A percentile compares a stretch with the other conserved stretches of the same genome.
Evolutionary conservation across 2,888 invertebrate genomes (phyloP).

Genomic region (Vanessa cardui): DNA sequence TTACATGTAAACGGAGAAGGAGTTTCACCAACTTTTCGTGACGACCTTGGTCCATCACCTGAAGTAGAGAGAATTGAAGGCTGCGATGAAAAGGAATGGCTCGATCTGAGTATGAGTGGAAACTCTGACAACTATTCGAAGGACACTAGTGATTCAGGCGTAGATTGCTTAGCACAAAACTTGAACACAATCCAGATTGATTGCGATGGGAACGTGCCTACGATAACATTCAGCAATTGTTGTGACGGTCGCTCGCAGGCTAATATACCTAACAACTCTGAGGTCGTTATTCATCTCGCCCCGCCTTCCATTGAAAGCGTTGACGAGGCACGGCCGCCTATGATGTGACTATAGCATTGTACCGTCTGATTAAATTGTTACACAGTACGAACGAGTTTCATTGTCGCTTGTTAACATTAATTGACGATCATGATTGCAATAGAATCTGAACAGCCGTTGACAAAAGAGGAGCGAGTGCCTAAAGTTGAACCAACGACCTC

Average conservation of each 20-base stretch:
- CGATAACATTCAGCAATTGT: slow-evolving; percentile 79
- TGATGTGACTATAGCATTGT: slow-evolving; percentile 61
- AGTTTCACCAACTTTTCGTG: slow-evolving; percentile 58
- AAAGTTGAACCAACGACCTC: slow-evolving; percentile 68
- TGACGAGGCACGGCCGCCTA: slow-evolving; percentile 76
- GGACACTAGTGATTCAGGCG: slow-evolving; percentile 50
- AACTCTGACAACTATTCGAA: slow-evolving; percentile 59
- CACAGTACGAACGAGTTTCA: slow-evolving; percentile 19
- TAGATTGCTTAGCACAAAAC: slow-evolving; percentile 66
- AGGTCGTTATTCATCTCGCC: slow-evolving; percentile 68
- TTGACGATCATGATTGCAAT: slow-evolving; percentile 71
- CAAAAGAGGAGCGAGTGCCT: slow-evolving; percentile 64
- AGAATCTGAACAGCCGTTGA: slow-evolving; percentile 70
- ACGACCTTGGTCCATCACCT: slow-evolving; percentile 59
- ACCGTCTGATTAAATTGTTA: slow-evolving; percentile 29
- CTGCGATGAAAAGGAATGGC: slow-evolving; percentile 78
- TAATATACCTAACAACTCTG: slow-evolving; percentile 62
- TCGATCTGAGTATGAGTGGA: slow-evolving; percentile 72
- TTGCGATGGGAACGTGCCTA: slow-evolving; percentile 69
- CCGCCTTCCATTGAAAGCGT: slow-evolving; percentile 73
- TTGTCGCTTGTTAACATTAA: slow-evolving; percentile 29
- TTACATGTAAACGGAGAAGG: slow-evolving; percentile 68
- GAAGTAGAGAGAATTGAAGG: slow-evolving; percentile 59
- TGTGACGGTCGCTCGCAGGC: slow-evolving; percentile 63
- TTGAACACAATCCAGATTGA: slow-evolving; percentile 66